Conservation (phyloP, 2,797 vertebrate genomes). For the Clamator glandarius region DNA sequence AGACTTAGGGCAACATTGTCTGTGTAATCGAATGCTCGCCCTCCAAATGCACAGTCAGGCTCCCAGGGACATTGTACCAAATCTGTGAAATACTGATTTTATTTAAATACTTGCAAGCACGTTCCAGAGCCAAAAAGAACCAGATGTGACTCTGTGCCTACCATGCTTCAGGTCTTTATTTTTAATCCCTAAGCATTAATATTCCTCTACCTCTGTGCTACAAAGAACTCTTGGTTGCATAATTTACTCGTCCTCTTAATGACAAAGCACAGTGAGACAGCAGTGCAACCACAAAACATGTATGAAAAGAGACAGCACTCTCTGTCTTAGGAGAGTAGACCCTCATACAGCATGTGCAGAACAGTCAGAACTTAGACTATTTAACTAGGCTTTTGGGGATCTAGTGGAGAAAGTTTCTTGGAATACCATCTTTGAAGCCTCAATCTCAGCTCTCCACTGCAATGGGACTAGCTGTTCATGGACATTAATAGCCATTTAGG, state of each 20-base stretch:
- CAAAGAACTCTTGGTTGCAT: background rate
- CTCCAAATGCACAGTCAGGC: background rate
- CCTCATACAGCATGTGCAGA: background rate
- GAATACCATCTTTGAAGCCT: background rate
- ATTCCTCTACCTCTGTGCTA: background rate
- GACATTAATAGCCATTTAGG: background rate
- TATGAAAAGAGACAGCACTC: background rate
- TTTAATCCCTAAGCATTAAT: background rate
- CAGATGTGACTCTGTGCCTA: background rate
- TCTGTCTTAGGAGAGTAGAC: background rate
- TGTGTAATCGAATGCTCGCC: fast-evolving
- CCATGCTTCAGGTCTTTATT: background rate
- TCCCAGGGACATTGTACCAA: background rate
- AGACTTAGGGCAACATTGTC: background rate
- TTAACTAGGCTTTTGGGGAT: background rate
- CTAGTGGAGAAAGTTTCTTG: background rate
- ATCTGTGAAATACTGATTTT: background rate
- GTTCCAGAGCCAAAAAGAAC: background rate
- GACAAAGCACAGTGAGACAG: background rate
- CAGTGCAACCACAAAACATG: background rate
- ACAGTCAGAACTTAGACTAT: background rate
- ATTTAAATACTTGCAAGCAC: background rate
- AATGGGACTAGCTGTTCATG: background rate
- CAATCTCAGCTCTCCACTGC: background rate
- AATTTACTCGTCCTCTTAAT: background rate